Base-by-base conservation (phyloP, 2,888 invertebrate genomes). In the Dasysyrphus albostriatus region DNA sequence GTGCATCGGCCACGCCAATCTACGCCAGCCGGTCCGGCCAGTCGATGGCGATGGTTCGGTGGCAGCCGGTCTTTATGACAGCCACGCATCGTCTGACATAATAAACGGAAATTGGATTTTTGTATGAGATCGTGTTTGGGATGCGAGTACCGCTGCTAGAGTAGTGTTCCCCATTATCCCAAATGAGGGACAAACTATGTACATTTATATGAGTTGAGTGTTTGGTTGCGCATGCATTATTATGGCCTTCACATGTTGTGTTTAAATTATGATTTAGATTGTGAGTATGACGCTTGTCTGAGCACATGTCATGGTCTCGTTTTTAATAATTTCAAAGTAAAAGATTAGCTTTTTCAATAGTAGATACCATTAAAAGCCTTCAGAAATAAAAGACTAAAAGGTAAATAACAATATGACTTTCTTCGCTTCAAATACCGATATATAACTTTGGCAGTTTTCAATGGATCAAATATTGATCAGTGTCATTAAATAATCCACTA, bases 91-190 rank as follows among this genome's bases (percentile, higher is more conserved):
- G 70, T 67, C 75, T 79, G 83, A 63, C 72, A 69, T 88, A 88
- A 80, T 83, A 83, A 83, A 83, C 83, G 83, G 88, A 88, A 88
- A 88, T 83, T 88, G 88, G 73, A 88, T 88, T 88, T 85, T 83
- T 79, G 42, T 16, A 24, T 1, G 14, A 9, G 59, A 78, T 78
- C 73, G 69, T 74, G 78, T 65, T 73, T 85, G 76, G 81, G 84
- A 67, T 58, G 81, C 34, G 47, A 72, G 54, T 82, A 82, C 81
- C 54, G 81, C 76, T 76, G 24, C 12, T 37, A 4, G 44, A 24
- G 44, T 14, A 54, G 61, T 75, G 56, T 83, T 67, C 59, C 67
- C 72, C 51, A 32, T 63, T 44, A 16, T 34, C 34, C 32, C 58
- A 39, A 54, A 44, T 73, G 65, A 80, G 65, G 80, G 75, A 75